These are phyloP conservation scores for Raphicerus campestris DNA, from an alignment of 2,113 vertebrate species.

Conservation along the genomic window DNA sequence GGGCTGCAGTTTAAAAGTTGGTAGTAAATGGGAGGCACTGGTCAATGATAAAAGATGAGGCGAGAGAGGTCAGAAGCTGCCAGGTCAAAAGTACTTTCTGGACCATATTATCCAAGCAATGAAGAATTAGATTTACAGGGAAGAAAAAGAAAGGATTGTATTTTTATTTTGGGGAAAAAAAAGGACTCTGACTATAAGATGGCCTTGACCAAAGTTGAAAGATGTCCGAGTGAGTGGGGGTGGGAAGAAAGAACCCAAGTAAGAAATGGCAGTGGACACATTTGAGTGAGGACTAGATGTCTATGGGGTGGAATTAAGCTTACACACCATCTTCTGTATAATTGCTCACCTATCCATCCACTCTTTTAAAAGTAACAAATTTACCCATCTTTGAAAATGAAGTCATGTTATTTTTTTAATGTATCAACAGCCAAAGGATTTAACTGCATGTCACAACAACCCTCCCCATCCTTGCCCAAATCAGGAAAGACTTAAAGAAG, in stretches of 20 bases:
- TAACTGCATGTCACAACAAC: background rate
- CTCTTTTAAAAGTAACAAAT: background rate
- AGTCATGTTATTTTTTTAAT: background rate
- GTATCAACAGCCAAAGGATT: background rate
- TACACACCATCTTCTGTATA: background rate
- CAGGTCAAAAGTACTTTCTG: background rate
- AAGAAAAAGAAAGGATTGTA: background rate
- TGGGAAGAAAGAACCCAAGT: background rate
- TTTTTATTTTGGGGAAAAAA: background rate
- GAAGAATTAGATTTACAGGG: background rate
- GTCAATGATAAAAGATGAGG: background rate
- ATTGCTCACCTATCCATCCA: background rate
- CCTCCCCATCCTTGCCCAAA: background rate
- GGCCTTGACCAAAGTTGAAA: background rate
- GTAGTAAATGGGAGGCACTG: background rate
- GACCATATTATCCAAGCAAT: background rate
- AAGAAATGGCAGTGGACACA: background rate
- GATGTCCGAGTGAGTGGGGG: too few species aligned
- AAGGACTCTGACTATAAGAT: background rate
- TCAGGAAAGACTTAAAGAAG: background rate
- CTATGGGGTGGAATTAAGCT: background rate
- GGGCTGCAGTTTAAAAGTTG: background rate
- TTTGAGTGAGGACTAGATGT: background rate
- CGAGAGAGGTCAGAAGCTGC: background rate
- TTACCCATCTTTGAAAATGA: background rate